phyloP scores from a whole-genome alignment of 2,113 vertebrate genomes.

The Hippoglossus stenolepis region DNA sequence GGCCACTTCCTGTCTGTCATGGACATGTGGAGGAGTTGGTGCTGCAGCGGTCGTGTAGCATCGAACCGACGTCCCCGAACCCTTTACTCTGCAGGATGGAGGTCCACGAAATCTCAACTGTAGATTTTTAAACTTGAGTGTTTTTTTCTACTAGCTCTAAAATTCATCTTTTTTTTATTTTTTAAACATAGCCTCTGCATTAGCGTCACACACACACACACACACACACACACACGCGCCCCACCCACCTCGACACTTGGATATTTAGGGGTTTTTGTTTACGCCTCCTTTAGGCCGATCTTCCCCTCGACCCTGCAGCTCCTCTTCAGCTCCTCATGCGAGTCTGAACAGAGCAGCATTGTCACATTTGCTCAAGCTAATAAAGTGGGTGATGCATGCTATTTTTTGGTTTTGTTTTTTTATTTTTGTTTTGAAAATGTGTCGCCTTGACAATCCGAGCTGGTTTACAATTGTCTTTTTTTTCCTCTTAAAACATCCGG shows the following conservation, averaged over 20 bases:
- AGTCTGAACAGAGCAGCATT: constrained; percentile 38
- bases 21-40: constrained; percentile 24
- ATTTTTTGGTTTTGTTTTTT: constrained; percentile 20
- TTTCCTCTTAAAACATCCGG: not conserved
- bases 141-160: constrained; percentile 33
- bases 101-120: constrained; percentile 55
- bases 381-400: constrained; percentile 46
- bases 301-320: not conserved
- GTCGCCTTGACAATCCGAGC: constrained; percentile 81
- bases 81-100: constrained; percentile 64
- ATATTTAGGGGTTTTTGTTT: constrained; percentile 53
- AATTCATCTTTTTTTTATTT: constrained; percentile 29
- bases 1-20: constrained; percentile 46
- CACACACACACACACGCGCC: not conserved
- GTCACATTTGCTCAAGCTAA: constrained; percentile 35
- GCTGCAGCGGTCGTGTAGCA: constrained; percentile 66
- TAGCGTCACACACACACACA: constrained; percentile 12
- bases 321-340: constrained; percentile 15
- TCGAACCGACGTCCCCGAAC: constrained; percentile 37
- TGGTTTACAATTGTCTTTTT: constrained; percentile 70
- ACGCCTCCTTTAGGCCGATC: constrained; percentile 28
- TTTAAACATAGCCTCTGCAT: constrained; percentile 22
- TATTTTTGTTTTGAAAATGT: constrained; percentile 41
- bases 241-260: not conserved
- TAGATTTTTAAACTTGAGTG: constrained; percentile 42